Percentiles rank a stretch among this genome's conserved stretches.
phyloP scores from a whole-genome alignment of 2,888 invertebrate genomes.

The Cyaniris semiargus region DNA sequence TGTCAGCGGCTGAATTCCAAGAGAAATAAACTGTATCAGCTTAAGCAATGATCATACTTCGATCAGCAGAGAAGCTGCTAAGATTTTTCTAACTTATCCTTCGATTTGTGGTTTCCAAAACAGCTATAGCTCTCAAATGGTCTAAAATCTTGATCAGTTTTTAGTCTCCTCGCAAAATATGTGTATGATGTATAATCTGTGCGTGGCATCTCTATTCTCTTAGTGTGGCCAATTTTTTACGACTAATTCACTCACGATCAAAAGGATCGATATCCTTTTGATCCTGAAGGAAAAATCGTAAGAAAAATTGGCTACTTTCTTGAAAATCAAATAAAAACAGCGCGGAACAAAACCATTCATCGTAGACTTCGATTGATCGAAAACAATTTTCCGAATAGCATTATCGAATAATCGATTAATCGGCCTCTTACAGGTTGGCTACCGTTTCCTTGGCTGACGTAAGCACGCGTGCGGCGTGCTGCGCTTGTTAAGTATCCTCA shows the following conservation, averaged over 20 bases:
- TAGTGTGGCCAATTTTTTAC: too few relatives aligned
- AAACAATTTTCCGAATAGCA: background rate
- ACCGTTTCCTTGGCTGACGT: slow-evolving; percentile 16
- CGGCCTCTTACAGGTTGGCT: slow-evolving; percentile 2
- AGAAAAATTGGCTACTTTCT: background rate
- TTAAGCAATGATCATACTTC: background rate
- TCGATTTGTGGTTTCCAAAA: too few relatives aligned
- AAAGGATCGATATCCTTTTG: too few relatives aligned
- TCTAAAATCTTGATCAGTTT: too few relatives aligned
- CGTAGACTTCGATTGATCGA: background rate
- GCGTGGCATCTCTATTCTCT: too few relatives aligned
- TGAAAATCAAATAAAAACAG: background rate
- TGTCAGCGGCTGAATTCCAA: slow-evolving; percentile 54
- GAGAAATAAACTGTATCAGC: slow-evolving; percentile 20
- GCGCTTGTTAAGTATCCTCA: slow-evolving; percentile 18
- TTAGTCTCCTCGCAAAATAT: too few relatives aligned
- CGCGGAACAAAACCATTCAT: background rate
- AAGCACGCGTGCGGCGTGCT: background rate
- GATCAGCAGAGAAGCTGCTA: too few relatives aligned
- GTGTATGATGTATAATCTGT: too few relatives aligned
- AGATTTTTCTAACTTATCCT: too few relatives aligned
- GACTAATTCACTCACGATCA: too few relatives aligned
- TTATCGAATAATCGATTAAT: slow-evolving; percentile 13
- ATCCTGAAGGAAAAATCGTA: too few relatives aligned
- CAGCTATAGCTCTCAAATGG: too few relatives aligned